Base-by-base conservation (phyloP, 2,113 vertebrate species). In the Calonectris borealis region DNA sequence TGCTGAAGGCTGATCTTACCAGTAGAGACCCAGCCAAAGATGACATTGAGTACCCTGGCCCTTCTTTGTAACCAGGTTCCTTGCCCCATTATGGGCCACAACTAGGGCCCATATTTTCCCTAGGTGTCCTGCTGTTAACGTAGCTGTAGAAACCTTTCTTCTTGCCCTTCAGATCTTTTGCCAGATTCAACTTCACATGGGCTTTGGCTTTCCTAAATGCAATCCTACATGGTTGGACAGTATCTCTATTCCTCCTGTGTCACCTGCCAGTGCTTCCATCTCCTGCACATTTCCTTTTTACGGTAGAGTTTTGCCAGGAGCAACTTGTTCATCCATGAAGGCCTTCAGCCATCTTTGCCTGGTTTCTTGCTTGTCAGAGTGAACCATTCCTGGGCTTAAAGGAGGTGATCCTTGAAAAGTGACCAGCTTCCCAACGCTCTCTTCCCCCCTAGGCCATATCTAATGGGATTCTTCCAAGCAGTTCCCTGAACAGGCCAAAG, bases 371-470 rank as follows among this genome's bases (percentile, higher is more conserved):
- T 61, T 38, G 36, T 42, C 29, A 66, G 51, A 20, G 25, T 62
- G 26, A 84, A 49, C 31, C 31, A 68, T 13, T 80, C 19, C n/a
- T 51, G 16, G 75, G 48, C 31, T 61, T 72, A 52, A 44, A 65
- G 32, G 51, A 71, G 14, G 20, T 31, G 24, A 78, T 77, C 27
- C 29, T 48, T 73, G 15, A 36, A 66, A 83, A 72, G 34, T 13
- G 2, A 36, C 9, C 40, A 80, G 38, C 12, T 68, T 85, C 32
- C n/a, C 36, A 44, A 49, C 73, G 32, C 48, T 13, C 13, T 52
- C 27, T 68, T 61, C 15, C 15, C 8, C 10, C 9, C 13, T 80
- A 5, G 19, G n/a, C 13, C 0, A 0, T 49, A 42, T 42, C 34
- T 31, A 38, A 58, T 13, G 9, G 38, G 46, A 61, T 68, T 73